A percentile compares a stretch with the other conserved stretches of the same genome.
These are phyloP conservation scores for Grallaria varia DNA, from an alignment of 2,113 vertebrate species.

Conservation along the genomic window DNA sequence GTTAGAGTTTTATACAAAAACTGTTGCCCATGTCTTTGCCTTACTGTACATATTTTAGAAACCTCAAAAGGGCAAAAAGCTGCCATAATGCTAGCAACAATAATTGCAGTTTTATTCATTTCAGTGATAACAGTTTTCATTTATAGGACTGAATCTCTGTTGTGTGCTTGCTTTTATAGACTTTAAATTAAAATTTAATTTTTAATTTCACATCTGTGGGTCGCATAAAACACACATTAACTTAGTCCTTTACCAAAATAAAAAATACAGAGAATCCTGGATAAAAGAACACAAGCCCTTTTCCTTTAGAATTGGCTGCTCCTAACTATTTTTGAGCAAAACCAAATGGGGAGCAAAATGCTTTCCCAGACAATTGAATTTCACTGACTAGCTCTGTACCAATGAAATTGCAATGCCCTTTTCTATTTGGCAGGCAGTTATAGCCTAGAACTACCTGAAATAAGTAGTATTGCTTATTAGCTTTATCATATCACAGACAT, in stretches of 20 bases:
- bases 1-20: background rate
- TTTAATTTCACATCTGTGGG: background rate
- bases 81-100: background rate
- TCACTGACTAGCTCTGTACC: background rate
- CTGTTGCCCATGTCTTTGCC: background rate
- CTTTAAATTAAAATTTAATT: background rate
- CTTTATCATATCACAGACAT: background rate
- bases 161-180: background rate
- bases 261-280: background rate
- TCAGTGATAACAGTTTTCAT: background rate
- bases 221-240: background rate
- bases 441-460: background rate
- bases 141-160: background rate
- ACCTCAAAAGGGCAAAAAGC: background rate
- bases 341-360: background rate
- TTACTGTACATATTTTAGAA: background rate
- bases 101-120: background rate
- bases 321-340: slow-evolving; percentile 1
- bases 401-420: background rate
- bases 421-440: background rate
- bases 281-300: background rate
- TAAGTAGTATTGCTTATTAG: background rate
- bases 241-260: background rate
- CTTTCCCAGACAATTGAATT: background rate
- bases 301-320: background rate